phyloP scores from a whole-genome alignment of 2,888 invertebrate species.

The Steinernema carpocapsae region DNA sequence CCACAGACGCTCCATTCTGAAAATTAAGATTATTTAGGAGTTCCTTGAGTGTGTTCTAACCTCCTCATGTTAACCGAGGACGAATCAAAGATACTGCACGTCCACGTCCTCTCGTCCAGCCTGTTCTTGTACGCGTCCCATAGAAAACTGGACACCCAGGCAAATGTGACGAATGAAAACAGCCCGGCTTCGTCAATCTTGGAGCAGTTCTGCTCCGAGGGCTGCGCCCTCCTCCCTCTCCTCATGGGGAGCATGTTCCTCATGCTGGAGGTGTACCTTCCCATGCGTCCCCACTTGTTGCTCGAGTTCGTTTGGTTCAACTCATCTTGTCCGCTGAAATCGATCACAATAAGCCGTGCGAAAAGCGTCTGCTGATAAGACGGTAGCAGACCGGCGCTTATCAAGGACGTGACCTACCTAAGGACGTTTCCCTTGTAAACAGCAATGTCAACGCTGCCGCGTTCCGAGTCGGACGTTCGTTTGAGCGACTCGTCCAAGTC shows the following conservation, averaged over 20 bases:
- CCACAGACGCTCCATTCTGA: conserved; percentile 64
- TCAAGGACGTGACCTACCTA: conserved; percentile 4
- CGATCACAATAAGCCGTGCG: not conserved
- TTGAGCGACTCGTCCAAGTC: conserved; percentile 34
- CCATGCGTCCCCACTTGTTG: conserved; percentile 16
- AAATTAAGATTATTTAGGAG: no score
- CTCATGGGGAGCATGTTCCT: conserved; percentile 27
- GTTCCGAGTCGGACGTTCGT: conserved; percentile 24
- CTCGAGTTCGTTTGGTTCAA: conserved; percentile 21
- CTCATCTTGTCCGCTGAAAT: conserved; percentile 21
- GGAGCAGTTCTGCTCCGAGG: conserved; percentile 46
- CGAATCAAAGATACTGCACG: conserved; percentile 68
- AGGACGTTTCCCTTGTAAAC: conserved; percentile 31
- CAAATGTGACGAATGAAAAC: conserved; percentile 70
- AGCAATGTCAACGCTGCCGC: conserved; percentile 26
- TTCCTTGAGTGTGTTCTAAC: no score
- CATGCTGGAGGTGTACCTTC: conserved; percentile 30
- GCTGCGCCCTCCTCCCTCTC: conserved; percentile 18
- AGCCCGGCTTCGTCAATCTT: conserved; percentile 69
- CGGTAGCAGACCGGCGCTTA: not conserved
- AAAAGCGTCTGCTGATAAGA: not conserved
- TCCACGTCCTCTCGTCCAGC: conserved; percentile 63
- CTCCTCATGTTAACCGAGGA: conserved; percentile 68
- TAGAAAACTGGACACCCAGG: conserved; percentile 70
- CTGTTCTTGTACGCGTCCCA: conserved; percentile 65